A percentile compares a stretch with the other conserved stretches of the same genome.
Evolutionary conservation across 2,888 invertebrate genomes (phyloP).

Genomic region (Bellardia bayeri): DNA sequence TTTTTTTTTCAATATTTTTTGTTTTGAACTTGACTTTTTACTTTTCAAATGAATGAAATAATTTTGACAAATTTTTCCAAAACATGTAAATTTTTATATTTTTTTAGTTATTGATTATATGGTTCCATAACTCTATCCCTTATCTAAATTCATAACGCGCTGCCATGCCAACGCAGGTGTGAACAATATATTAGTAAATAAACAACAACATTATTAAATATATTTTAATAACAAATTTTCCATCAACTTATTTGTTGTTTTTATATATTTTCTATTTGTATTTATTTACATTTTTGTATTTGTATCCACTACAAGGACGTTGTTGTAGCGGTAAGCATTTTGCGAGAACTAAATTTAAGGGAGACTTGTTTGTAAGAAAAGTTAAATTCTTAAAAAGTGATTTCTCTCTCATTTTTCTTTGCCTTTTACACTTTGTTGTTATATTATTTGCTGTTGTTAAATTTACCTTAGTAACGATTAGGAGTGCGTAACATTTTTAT

Average conservation of each 20-base stretch:
- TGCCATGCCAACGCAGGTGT: conserved; percentile 70
- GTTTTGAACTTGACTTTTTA: neutral
- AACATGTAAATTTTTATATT: conserved; percentile 4
- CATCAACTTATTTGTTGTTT: conserved; percentile 10
- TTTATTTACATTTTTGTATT: conserved; percentile 1
- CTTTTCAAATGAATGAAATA: neutral
- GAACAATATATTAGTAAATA: conserved; percentile 61
- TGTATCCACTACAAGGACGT: conserved; percentile 4
- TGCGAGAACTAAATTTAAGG: conserved; percentile 56
- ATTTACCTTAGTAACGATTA: conserved; percentile 43
- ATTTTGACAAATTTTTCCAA: conserved; percentile 23
- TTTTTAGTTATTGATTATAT: conserved; percentile 18
- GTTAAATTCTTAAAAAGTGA: neutral
- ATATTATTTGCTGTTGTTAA: conserved; percentile 31
- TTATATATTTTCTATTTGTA: neutral
- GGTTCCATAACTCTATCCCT: conserved; percentile 4
- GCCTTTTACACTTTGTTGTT: neutral
- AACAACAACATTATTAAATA: conserved; percentile 8
- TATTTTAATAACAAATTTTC: conserved; percentile 25
- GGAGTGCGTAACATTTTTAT: conserved; percentile 8
- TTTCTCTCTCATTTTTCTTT: neutral
- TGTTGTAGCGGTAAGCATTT: conserved; percentile 48
- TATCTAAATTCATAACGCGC: conserved; percentile 56
- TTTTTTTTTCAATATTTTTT: neutral
- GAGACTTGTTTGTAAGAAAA: neutral